phyloP scores from a whole-genome alignment of 1,140 invertebrate genomes.

The Drosophila ananassae region DNA sequence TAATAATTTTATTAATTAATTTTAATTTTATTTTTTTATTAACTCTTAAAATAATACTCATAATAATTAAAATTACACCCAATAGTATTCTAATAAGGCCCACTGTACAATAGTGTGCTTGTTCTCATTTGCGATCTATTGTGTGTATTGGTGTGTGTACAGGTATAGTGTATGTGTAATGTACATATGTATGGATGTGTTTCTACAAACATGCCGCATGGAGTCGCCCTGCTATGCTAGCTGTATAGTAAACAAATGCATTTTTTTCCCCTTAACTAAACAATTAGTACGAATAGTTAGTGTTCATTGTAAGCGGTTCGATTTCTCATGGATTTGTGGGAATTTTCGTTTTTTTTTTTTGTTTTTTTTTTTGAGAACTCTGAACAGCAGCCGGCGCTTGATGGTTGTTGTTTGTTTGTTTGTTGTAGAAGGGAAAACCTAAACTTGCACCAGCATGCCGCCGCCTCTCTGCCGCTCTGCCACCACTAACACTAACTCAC shows the following conservation, averaged over 20 bases:
- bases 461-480: not conserved
- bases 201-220: conserved; percentile 43
- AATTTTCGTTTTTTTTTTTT: too few species aligned
- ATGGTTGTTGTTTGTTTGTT: not conserved
- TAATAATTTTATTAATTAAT: too few species aligned
- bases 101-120: conserved; percentile 18
- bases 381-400: conserved; percentile 30
- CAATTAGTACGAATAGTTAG: conserved; percentile 44
- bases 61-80: too few species aligned
- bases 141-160: conserved; percentile 6
- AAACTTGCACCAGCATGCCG: conserved; percentile 47
- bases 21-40: too few species aligned
- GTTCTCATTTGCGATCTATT: conserved; percentile 26
- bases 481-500: conserved; percentile 12
- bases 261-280: conserved; percentile 52
- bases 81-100: not conserved
- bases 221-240: not conserved
- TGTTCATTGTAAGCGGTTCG: not conserved
- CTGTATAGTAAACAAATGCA: conserved; percentile 64
- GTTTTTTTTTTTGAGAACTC: too few species aligned
- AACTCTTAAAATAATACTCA: too few species aligned
- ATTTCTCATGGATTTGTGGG: conserved; percentile 43
- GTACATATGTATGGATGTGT: not conserved
- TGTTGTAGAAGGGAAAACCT: conserved; percentile 63
- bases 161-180: not conserved